phyloP scores from a whole-genome alignment of 2,113 vertebrate species.

The Sitta europaea region DNA sequence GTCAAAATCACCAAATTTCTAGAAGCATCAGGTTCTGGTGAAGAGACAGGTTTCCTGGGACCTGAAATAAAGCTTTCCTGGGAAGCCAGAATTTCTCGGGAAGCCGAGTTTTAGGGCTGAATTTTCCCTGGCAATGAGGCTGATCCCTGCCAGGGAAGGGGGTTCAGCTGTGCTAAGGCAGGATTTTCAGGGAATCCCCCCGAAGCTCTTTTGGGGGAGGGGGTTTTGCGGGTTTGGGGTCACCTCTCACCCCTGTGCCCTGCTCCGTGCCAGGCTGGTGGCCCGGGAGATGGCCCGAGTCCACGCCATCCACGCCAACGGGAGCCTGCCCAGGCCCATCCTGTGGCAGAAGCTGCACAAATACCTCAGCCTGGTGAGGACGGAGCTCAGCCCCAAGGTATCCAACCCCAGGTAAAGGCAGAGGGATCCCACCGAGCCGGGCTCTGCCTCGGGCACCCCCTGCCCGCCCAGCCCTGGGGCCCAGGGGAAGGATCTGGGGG shows the following conservation, averaged over 20 bases:
- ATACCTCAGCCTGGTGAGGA: conserved; percentile 90
- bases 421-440: conserved; percentile 30
- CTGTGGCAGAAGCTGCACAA: conserved; percentile 92
- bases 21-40: not conserved
- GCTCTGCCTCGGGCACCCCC: conserved; percentile 3
- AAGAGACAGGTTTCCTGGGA: fast-evolving
- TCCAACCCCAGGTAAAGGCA: conserved; percentile 79
- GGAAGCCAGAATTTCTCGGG: not conserved
- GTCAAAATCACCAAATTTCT: fast-evolving
- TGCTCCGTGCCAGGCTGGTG: conserved; percentile 77
- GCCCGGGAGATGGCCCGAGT: conserved; percentile 93
- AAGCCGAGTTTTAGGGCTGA: not conserved
- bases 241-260: fast-evolving
- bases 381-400: conserved; percentile 76
- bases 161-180: not conserved
- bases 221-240: not conserved
- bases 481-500: not conserved
- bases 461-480: not conserved
- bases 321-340: conserved; percentile 89
- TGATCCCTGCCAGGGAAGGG: fast-evolving
- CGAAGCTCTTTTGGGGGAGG: fast-evolving
- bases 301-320: conserved; percentile 91
- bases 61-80: fast-evolving
- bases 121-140: not conserved
- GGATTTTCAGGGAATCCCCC: fast-evolving